Base-by-base conservation (phyloP, 2,888 invertebrate genomes). In the Leucozona laternaria region DNA sequence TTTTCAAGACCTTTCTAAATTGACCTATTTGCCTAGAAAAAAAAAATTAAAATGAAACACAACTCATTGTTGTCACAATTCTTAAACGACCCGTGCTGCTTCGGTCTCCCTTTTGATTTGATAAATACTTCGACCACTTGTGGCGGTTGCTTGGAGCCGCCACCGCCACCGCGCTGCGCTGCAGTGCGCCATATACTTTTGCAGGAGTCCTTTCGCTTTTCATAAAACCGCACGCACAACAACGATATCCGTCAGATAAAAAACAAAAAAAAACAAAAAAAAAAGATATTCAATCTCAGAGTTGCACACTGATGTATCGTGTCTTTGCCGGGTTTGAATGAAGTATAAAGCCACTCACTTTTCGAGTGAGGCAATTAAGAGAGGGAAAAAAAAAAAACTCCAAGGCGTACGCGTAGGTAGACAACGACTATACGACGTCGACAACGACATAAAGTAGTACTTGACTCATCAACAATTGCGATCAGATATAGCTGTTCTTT, bases 121-220 rank as follows among this genome's bases (percentile, higher is more conserved):
- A 40, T 68, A 75, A 84, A 58, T 70, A 70, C 83, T 75, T 75
- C 64, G 64, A 83, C 70, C 79, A 83, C 83, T 79, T 79, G 78
- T 55, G 60, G 64, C 43, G 34, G 43, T 43, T 48, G 22, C 22
- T 53, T 64, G 37, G 15, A 60, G 45, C 64, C 17, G 64, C 64
- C 28, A 45, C 64, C 17, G 64, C 64, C 28, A 45, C 64, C 43
- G 45, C 45, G 17, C 7, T 43, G 62, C 45, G 20, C 50, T 20
- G 50, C 37, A 8, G 11, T 25, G 15, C 55, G 8, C 10, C 31
- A 34, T 57, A 11, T 57, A 11, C 17, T 2, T 20, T 20, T 22
- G 22, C 20, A 40, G 50, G 43, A 72, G 64, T 84, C 79, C 83
- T 84, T 84, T 84, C 83, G 83, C 78, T 83, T 79, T 82, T 75